Evolutionary conservation across 2,113 vertebrate species (phyloP), one percentile per base, ranked within the genome.

Genomic region (Melanerpes formicivorus): DNA sequence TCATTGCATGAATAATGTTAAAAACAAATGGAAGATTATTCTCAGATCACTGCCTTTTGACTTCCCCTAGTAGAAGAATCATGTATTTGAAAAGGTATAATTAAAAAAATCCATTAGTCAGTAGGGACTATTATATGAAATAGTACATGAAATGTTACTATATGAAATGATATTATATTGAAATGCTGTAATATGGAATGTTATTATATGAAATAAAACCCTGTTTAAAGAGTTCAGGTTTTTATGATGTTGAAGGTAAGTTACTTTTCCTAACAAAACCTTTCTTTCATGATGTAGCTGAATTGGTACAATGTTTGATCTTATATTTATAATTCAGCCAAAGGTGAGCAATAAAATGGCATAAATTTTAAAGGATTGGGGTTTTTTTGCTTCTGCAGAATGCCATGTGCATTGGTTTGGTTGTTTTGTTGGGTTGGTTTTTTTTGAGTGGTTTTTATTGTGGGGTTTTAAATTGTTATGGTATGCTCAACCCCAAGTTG

Each of bases 341-440:
- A 55, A 87, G 42, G 4, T 66, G 18, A 80, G 9, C 17, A 63
- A n/a, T 59, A 42, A 84, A 88, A 80, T 76, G 8, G 18, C 2
- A 2, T 74, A 19, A 9, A 71, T 84, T 93, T 81, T 70, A 32
- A 62, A 60, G 27, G 15, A 71, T 23, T 9, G 19, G 23, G 15
- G 27, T 29, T 30, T 74, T 79, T 82, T 82, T 74, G 42, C 9
- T 74, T 69, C 30, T 79, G 10, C 63, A 64, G 18, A 50, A 34
- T 11, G 32, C 32, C 1, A 0, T 37, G 27, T 2, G 0, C 50
- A 52, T 58, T 63, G 29, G 9, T 13, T 8, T 73, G 32, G 60
- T 58, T 50, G 12, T 40, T 40, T 40, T 40, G 40, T 40, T 40
- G 40, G 40, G 40, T 11, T 40, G 63, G 25, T 30, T 63, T 26